Evolutionary conservation across 2,888 invertebrate species (phyloP).

Genomic region (Drosophila buzzatii): DNA sequence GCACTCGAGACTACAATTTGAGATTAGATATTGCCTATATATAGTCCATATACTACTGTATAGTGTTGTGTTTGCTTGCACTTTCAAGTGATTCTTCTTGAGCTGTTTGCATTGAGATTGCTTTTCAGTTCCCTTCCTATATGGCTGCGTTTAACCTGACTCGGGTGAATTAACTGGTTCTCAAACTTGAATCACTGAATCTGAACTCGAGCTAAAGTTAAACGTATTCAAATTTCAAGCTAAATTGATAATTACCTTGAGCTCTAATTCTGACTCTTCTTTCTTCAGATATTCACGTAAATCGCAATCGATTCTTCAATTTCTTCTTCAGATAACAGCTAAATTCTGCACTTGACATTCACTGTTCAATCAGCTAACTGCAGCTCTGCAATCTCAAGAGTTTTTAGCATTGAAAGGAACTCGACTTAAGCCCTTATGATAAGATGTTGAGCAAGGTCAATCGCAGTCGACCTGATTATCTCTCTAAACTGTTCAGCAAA

Average conservation of each 20-base stretch:
- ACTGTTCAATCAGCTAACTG: slow-evolving; percentile 1
- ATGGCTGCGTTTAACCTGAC: not conserved
- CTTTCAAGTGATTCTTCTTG: slow-evolving; percentile 1
- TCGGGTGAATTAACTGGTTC: slow-evolving; percentile 11
- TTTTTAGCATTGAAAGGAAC: slow-evolving; percentile 6
- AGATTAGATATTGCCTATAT: not conserved
- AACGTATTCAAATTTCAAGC: slow-evolving; percentile 1
- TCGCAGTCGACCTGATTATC: not conserved
- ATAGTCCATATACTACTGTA: not conserved
- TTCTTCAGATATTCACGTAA: not conserved
- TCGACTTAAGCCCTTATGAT: slow-evolving; percentile 26
- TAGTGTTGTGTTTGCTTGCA: not conserved
- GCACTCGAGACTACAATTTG: not conserved
- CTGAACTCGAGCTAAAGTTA: slow-evolving; percentile 11
- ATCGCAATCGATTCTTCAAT: not conserved
- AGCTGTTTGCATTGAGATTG: not conserved
- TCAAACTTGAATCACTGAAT: slow-evolving; percentile 5
- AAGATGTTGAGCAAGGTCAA: not conserved
- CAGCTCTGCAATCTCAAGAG: slow-evolving; percentile 1
- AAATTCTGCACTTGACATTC: slow-evolving; percentile 15
- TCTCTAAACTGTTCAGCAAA: not conserved
- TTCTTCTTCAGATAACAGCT: slow-evolving; percentile 18
- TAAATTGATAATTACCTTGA: not conserved
- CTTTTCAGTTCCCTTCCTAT: slow-evolving; percentile 10
- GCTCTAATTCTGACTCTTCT: not conserved